Base-by-base conservation (phyloP, 2,888 invertebrate species). In the Tenthredo amoena region DNA sequence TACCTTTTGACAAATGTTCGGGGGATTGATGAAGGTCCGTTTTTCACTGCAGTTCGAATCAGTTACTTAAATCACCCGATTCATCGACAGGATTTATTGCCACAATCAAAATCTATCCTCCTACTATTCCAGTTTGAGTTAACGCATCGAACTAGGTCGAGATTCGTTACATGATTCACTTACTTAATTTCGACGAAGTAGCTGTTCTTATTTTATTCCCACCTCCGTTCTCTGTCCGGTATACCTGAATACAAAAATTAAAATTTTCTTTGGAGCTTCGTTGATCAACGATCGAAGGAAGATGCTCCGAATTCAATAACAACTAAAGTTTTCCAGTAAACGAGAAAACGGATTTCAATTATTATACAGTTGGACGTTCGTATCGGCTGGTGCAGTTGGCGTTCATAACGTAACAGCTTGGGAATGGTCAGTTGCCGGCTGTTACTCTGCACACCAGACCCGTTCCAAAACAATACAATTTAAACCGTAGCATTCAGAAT, bases 381-480 rank as follows among this genome's bases (percentile, higher is more conserved):
- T 88, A 89, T 90, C 89, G 88, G 89, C 88, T 86, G 90, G 88
- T 84, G 87, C 88, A 85, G 84, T 88, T 86, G 82, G 65, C 88
- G 89, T 91, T 90, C 89, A 88, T 91, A 90, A 90, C 90, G 91
- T 88, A 90, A 90, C 90, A 90, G 91, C 91, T 91, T 89, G 90
- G 86, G 86, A 87, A 88, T 85, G 85, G 85, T 86, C 84, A 58
- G 77, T 83, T n/a, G 65, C 86, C 85, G 83, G 81, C 62, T 81
- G 81, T 65, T 81, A 58, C 68, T 68, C 26, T 47, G 40, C 47
- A 34, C 77, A 21, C 62, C 34, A 43, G 7, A 26, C 83, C 68
- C 18, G n/a, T 77, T 77, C 34, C 68, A 83, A 83, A 83, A 83
- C 83, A 83, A 83, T 83, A 83, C 71, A 31, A 68, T 83, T 83